phyloP scores from a whole-genome alignment of 23 tunicate genomes.

The Clavelina lepadiformis region DNA sequence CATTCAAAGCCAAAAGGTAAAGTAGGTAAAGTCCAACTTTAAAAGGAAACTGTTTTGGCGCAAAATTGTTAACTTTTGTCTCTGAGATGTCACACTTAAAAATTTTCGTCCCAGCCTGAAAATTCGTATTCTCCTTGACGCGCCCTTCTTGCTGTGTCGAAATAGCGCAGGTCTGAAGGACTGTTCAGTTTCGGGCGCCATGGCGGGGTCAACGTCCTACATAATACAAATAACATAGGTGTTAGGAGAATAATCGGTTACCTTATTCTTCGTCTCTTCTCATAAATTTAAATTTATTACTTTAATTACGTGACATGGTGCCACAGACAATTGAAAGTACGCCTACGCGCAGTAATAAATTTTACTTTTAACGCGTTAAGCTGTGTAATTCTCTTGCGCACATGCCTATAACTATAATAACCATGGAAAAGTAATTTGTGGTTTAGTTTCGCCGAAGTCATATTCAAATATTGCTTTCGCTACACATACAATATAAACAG shows the following conservation, averaged over 20 bases:
- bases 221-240: neutral
- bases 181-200: slow-evolving; percentile 27
- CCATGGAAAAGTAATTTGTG: too few species aligned
- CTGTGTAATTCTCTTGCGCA: too few species aligned
- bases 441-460: neutral
- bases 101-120: slow-evolving; percentile 37
- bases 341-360: too few species aligned
- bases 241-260: too few species aligned
- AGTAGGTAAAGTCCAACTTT: too few species aligned
- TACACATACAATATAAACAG: neutral
- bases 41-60: too few species aligned
- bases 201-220: slow-evolving; percentile 27
- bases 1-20: too few species aligned
- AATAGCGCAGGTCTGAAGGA: slow-evolving; percentile 13
- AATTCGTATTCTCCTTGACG: slow-evolving; percentile 9
- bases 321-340: too few species aligned
- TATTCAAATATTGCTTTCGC: neutral
- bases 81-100: too few species aligned
- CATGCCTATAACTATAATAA: neutral
- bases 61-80: too few species aligned
- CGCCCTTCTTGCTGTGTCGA: neutral
- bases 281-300: neutral
- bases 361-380: too few species aligned
- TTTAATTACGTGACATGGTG: neutral
- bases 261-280: neutral